Conservation (phyloP, 2,113 vertebrate species). For the Colistium nudipinnis region DNA sequence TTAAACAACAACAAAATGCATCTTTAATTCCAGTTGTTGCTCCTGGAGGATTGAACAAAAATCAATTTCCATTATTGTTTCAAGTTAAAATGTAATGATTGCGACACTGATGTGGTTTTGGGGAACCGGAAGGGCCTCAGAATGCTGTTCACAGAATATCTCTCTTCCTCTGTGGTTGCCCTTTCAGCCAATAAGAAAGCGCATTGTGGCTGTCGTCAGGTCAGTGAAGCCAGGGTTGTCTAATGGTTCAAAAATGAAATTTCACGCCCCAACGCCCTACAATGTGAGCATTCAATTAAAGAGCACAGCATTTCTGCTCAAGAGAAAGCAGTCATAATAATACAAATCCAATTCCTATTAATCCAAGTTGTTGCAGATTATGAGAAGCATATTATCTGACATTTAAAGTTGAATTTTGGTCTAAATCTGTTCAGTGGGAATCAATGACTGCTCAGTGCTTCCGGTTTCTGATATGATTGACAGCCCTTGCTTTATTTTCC, state of each 20-base stretch:
- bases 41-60: background rate
- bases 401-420: too few species aligned
- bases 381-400: too few species aligned
- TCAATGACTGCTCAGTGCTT: constrained; percentile 27
- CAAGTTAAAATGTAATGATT: background rate
- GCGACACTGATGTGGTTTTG: constrained; percentile 43
- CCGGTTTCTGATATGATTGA: constrained; percentile 29
- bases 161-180: constrained; percentile 51
- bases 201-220: constrained; percentile 63
- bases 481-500: constrained; percentile 32
- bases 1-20: background rate
- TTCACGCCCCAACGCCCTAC: background rate
- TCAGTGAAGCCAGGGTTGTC: constrained; percentile 44
- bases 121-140: constrained; percentile 24
- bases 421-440: too few species aligned
- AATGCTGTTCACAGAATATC: constrained; percentile 20
- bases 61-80: background rate
- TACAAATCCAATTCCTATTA: too few species aligned
- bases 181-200: constrained; percentile 35
- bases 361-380: too few species aligned
- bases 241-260: background rate
- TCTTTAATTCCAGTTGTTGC: background rate
- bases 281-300: background rate
- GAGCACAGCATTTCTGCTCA: background rate
- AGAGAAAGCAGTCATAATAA: background rate